These are phyloP conservation scores for Lumbricus terrestris DNA, from an alignment of 2,888 invertebrate genomes.

Conservation along the genomic window DNA sequence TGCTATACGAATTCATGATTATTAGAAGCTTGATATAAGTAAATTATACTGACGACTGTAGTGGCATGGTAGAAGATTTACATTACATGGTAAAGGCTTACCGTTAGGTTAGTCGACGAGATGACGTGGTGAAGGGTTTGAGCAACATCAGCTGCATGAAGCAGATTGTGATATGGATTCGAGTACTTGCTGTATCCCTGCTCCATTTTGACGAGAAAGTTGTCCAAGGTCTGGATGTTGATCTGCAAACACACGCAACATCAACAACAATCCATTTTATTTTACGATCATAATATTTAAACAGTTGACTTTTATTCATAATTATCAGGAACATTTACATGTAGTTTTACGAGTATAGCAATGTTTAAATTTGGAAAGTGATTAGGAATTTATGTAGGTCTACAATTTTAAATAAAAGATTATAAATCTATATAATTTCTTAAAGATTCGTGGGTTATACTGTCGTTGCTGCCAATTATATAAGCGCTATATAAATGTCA, in stretches of 20 bases:
- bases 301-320: background rate
- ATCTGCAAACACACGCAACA: slow-evolving; percentile 63
- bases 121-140: slow-evolving; percentile 90
- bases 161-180: slow-evolving; percentile 92
- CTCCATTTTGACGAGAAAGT: slow-evolving; percentile 81
- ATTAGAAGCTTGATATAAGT: background rate
- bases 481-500: background rate
- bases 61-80: background rate
- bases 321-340: background rate
- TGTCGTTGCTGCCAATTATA: background rate
- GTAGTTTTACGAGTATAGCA: background rate
- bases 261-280: background rate
- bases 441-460: background rate
- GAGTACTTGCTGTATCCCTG: slow-evolving; percentile 86
- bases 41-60: too few species aligned
- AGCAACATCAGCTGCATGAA: slow-evolving; percentile 91
- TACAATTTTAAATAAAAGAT: background rate
- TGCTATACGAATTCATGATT: too few species aligned
- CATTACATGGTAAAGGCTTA: slow-evolving; percentile 54
- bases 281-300: too few species aligned
- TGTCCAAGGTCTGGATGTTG: slow-evolving; percentile 77
- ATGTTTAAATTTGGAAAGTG: background rate
- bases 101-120: slow-evolving; percentile 88
- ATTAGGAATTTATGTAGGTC: background rate
- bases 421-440: background rate